Evolutionary conservation across 2,113 vertebrate species (phyloP).

Genomic region (human): DNA sequence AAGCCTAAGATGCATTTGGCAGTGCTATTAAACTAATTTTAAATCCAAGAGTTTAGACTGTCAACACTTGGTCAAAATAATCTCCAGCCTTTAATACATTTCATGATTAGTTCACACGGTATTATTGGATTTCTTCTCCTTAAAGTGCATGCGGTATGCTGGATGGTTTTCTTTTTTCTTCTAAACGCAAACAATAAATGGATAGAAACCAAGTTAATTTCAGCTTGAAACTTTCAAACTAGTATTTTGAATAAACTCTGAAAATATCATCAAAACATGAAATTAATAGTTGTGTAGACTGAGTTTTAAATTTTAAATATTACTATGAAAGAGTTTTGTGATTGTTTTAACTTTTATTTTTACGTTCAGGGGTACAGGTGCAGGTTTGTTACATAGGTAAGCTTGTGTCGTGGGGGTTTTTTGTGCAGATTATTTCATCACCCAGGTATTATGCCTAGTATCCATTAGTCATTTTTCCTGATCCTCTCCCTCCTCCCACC

Average conservation of each 20-base stretch:
- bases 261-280: background rate
- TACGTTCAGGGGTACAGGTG: no score
- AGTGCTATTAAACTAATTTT: slow-evolving; percentile 63
- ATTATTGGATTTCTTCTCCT: slow-evolving; percentile 51
- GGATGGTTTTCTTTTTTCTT: background rate
- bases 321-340: background rate
- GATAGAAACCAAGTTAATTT: background rate
- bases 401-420: no score
- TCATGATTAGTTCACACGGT: slow-evolving; percentile 58
- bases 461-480: no score
- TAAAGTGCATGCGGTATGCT: slow-evolving; percentile 9
- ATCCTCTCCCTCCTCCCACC: no score
- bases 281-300: background rate
- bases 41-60: slow-evolving; percentile 60
- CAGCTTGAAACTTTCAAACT: background rate
- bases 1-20: slow-evolving; percentile 39
- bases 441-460: no score
- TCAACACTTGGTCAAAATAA: slow-evolving; percentile 70
- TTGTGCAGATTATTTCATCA: no score
- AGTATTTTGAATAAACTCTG: background rate
- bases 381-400: no score
- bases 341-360: background rate
- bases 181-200: background rate
- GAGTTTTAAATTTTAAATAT: background rate
- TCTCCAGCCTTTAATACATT: slow-evolving; percentile 64